Evolutionary conservation across 2,888 invertebrate genomes (phyloP).

Genomic region (Thera britannica): DNA sequence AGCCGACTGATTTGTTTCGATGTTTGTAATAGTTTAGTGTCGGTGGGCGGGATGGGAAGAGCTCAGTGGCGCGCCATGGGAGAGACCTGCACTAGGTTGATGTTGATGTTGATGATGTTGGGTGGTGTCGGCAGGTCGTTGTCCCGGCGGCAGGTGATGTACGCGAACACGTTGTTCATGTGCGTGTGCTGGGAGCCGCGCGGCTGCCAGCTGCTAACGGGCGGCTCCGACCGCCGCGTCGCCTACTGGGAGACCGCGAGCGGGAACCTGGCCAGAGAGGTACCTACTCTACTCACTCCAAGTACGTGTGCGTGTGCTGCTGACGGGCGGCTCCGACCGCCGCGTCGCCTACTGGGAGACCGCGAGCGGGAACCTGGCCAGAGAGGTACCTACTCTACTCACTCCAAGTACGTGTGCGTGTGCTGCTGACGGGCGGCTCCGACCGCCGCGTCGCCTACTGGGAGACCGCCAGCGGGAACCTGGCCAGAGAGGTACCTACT

Average conservation of each 20-base stretch:
- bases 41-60: too few species aligned
- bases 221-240: conserved; percentile 93
- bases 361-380: not conserved
- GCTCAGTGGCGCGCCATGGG: too few species aligned
- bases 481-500: not conserved
- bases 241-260: conserved; percentile 96
- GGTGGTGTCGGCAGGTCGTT: conserved; percentile 79
- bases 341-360: not conserved
- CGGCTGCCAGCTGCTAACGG: conserved; percentile 91
- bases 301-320: not conserved
- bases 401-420: conserved; percentile 66
- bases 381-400: not conserved
- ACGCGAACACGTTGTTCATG: conserved; percentile 94
- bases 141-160: conserved; percentile 91
- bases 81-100: too few species aligned
- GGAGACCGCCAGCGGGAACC: conserved; percentile 3
- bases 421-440: not conserved
- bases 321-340: not conserved
- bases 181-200: conserved; percentile 89
- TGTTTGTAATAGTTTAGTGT: too few species aligned
- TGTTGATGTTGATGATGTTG: not conserved
- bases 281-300: not conserved
- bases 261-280: conserved; percentile 92
- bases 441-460: not conserved
- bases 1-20: too few species aligned